Evolutionary conservation across 2,888 invertebrate species (phyloP).

Genomic region (Cryptus viduatorius): DNA sequence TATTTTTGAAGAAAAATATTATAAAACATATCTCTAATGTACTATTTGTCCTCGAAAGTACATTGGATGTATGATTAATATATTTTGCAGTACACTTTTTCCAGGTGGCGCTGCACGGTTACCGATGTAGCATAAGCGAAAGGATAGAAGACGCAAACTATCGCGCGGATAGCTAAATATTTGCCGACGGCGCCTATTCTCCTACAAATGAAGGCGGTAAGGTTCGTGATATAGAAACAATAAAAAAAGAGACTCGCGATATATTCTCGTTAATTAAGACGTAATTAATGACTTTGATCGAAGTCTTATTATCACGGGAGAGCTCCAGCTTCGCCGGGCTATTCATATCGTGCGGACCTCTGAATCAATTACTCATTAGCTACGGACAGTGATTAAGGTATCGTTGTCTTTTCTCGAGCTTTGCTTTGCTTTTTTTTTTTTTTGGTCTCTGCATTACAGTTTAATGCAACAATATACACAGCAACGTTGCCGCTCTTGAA

Average conservation of each 20-base stretch:
- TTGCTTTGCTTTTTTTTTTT: conserved; percentile 17
- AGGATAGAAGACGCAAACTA: neutral
- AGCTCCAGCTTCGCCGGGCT: neutral
- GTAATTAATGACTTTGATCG: conserved; percentile 36
- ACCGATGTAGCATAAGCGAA: neutral
- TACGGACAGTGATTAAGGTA: conserved; percentile 42
- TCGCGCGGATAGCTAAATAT: neutral
- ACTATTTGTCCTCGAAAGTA: no score
- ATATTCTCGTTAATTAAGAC: conserved; percentile 23
- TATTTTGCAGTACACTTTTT: no score
- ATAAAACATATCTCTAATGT: no score
- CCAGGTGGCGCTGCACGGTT: no score
- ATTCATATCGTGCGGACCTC: neutral
- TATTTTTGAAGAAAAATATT: no score
- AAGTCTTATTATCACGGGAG: conserved; percentile 22
- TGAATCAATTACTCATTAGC: conserved; percentile 52
- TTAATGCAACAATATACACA: neutral
- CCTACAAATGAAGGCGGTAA: neutral
- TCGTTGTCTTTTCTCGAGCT: conserved; percentile 19
- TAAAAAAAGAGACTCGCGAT: neutral
- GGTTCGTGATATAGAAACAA: neutral
- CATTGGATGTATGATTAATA: no score
- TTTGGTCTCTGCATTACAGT: neutral
- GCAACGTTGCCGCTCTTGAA: conserved; percentile 30
- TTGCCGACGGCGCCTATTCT: neutral